phyloP scores from a whole-genome alignment of 2,113 vertebrate species.

The Sceloporus undulatus region DNA sequence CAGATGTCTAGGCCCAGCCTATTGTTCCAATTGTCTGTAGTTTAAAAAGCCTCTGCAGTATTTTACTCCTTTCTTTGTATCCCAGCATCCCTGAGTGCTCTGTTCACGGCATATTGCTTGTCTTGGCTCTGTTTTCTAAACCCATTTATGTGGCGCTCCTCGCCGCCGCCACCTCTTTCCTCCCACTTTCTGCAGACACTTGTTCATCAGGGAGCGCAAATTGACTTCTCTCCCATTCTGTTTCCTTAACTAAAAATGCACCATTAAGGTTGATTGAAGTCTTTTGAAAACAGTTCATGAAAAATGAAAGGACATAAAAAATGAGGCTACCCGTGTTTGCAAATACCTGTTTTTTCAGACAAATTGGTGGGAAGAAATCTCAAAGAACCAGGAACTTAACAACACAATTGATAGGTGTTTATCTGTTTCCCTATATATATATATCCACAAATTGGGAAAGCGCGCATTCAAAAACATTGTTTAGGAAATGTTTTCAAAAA shows the following conservation, averaged over 20 bases:
- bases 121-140: constrained; percentile 79
- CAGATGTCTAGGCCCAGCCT: constrained; percentile 77
- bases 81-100: constrained; percentile 79
- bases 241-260: constrained; percentile 84
- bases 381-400: constrained; percentile 77
- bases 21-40: constrained; percentile 83
- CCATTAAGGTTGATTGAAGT: constrained; percentile 86
- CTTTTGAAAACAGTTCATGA: constrained; percentile 82
- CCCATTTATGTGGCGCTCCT: constrained; percentile 76
- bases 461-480: constrained; percentile 45
- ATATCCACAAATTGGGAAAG: constrained; percentile 44
- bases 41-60: constrained; percentile 82
- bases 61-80: constrained; percentile 82
- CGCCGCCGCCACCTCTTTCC: constrained; percentile 40
- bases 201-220: constrained; percentile 82
- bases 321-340: constrained; percentile 82
- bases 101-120: constrained; percentile 73
- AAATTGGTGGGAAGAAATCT: constrained; percentile 83
- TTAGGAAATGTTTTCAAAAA: constrained; percentile 23
- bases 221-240: constrained; percentile 84
- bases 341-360: constrained; percentile 79
- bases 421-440: constrained; percentile 39
- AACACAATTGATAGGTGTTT: constrained; percentile 72
- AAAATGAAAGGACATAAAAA: constrained; percentile 79
- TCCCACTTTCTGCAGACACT: constrained; percentile 55